Evolutionary conservation across 64 coral and sea anemone genomes (phyloP), one percentile per base, ranked within the genome.

Genomic region (Anthopleura sola): DNA sequence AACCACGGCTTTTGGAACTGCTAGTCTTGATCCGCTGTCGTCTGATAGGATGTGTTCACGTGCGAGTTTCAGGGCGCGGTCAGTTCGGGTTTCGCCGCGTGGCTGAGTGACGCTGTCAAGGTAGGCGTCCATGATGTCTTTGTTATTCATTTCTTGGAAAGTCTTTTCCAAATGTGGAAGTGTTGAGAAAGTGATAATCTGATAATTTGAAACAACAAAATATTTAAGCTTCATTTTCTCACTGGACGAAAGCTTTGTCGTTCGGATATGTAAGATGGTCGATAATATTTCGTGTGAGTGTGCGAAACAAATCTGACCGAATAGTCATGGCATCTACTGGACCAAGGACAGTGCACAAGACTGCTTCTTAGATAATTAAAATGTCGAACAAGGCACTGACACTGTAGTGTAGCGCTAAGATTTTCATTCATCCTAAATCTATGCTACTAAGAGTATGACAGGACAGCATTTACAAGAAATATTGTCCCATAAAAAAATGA

Each of bases 31-130:
- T 33, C 90, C 94, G 10, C 82, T 51, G 19, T 86, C 83, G 2
- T 75, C 44, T 12, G 46, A 76, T 6, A 96, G 14, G 28, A 96
- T 64, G 6, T 90, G 40, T 60, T 96, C 94, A 56, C 84, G 90
- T 15, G 90, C 86, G 28, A 92, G 37, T 84, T 90, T 90, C 18
- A 96, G 87, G 48, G 94, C 94, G 56, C 94, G 87, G 75, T 96
- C 94, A 0, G 87, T 92, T 46, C 94, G 79, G n/a, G 94, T 96
- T 24, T 96, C 94, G 51, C 94, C 94, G 55, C 91, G 91, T 68
- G 87, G 64, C 19, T 96, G 94, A 10, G 94, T 85, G 76, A 96
- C 88, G 36, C 89, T 92, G 55, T 96, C 90, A 0, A 96, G 87
- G 83, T 92, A 96, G 34, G 86, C 78, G 33, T 76, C 84, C 39